phyloP scores from a whole-genome alignment of 2,113 vertebrate genomes.

The Triplophysa rosa region DNA sequence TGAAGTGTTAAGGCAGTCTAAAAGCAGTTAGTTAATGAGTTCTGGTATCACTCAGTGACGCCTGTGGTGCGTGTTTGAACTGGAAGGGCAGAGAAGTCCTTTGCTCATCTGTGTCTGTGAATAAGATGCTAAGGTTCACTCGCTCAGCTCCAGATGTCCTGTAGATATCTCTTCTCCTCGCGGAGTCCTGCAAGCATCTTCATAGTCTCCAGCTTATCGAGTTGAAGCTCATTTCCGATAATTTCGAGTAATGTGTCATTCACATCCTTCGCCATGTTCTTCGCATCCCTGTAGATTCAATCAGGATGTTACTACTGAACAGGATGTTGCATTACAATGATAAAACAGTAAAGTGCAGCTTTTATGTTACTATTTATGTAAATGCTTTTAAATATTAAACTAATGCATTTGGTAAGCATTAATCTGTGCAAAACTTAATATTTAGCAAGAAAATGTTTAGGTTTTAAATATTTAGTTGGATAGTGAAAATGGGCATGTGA shows the following conservation, averaged over 20 bases:
- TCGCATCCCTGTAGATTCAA: constrained; percentile 81
- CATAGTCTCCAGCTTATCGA: constrained; percentile 85
- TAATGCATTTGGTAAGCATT: too few relatives aligned
- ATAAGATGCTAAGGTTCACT: background rate
- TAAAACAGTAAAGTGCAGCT: background rate
- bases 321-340: background rate
- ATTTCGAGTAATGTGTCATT: constrained; percentile 81
- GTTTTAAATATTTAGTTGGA: background rate
- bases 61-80: background rate
- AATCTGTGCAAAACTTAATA: background rate
- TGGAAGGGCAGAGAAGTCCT: background rate
- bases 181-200: constrained; percentile 81
- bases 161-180: constrained; percentile 87
- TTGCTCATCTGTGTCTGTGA: background rate
- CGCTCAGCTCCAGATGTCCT: constrained; percentile 92
- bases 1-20: background rate
- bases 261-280: constrained; percentile 94
- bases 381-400: background rate
- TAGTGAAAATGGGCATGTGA: background rate
- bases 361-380: background rate
- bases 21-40: constrained; percentile 8
- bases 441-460: background rate
- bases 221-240: constrained; percentile 74
- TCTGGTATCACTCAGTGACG: background rate
- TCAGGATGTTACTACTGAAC: background rate